Evolutionary conservation across 2,113 vertebrate genomes (phyloP), one percentile per base, ranked within the genome.

Genomic region (Cheilinus undulatus): DNA sequence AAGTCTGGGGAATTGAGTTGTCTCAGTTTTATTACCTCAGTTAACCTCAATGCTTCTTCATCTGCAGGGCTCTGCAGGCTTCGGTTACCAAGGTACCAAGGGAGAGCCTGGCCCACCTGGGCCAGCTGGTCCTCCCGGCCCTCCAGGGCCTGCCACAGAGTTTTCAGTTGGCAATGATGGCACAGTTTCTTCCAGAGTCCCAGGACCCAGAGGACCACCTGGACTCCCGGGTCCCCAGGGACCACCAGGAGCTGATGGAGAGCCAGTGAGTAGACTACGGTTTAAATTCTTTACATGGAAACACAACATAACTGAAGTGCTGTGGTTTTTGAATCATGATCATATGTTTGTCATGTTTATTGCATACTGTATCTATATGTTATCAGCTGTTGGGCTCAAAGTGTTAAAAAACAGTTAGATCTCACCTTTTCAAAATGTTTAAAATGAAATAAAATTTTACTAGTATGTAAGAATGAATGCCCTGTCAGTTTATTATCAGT

Each of bases 1-100:
- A 2, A 40, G 15, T 15, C 5, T 38, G 32, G 12, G 5, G 7
- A 38, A 13, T 12, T 40, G 2, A 40, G 38, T 40, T 12, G 12
- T 9, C 7, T n/a, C 5, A 17, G 7, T 17, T 30, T 1, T 2
- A 9, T 32, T 13, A 20, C 17, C 19, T 67, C 28, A 17, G 1
- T 52, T 24, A 32, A 52, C 24, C 7, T 3, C 6, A 23, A 69
- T 50, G 0, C 5, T 17, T 73, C 46, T 69, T 19, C 17, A 14
- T 83, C 52, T 65, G 8, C 73, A 98, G 97, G 96, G 94, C 80
- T 94, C 59, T 0, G 93, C 95, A 52, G 96, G 96, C 0, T 95
- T 96, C 86, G 95, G 95, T 8, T 95, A 95, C 54, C 94, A 93
- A 26, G 96, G 95, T 46, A 78, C 86, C 53, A 97, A 98, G 76